Evolutionary conservation across 1,140 invertebrate species (phyloP).

Genomic region (Carposina sasakii): DNA sequence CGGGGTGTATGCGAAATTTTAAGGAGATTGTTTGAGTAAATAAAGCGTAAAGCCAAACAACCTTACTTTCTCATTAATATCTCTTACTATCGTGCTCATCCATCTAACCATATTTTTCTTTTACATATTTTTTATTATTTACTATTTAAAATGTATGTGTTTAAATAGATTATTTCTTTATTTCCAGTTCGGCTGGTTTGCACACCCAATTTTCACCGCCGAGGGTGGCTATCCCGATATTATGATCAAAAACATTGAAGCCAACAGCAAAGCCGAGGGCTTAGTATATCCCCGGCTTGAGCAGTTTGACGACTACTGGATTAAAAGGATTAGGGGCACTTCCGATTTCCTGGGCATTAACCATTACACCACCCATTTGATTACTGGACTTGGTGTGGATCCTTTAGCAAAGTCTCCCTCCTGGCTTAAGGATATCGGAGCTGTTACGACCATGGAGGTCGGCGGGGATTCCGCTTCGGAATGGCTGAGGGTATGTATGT

Average conservation of each 20-base stretch:
- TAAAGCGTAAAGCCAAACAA: no score
- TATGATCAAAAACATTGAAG: slow-evolving; percentile 71
- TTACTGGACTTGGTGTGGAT: slow-evolving; percentile 59
- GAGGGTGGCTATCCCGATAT: slow-evolving; percentile 75
- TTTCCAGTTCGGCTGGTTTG: slow-evolving; percentile 74
- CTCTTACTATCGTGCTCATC: not conserved
- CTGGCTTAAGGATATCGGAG: slow-evolving; percentile 68
- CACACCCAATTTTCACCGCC: slow-evolving; percentile 75
- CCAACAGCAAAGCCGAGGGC: slow-evolving; percentile 66
- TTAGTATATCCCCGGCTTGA: slow-evolving; percentile 61
- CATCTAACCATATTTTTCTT: not conserved
- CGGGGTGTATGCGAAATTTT: no score
- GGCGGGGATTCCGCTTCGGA: slow-evolving; percentile 64
- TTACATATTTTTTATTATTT: not conserved
- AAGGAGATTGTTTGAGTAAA: no score
- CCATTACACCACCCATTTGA: slow-evolving; percentile 65
- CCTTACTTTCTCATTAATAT: no score
- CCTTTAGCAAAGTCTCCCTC: slow-evolving; percentile 60
- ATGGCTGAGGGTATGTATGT: slow-evolving; percentile 58
- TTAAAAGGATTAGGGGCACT: slow-evolving; percentile 65
- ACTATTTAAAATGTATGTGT: not conserved
- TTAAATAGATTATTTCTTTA: slow-evolving; percentile 8
- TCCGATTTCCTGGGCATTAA: slow-evolving; percentile 72
- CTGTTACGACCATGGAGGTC: slow-evolving; percentile 57
- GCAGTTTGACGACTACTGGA: slow-evolving; percentile 66